phyloP scores from a whole-genome alignment of 2,113 vertebrate species.

The Sinocyclocheilus rhinocerous region DNA sequence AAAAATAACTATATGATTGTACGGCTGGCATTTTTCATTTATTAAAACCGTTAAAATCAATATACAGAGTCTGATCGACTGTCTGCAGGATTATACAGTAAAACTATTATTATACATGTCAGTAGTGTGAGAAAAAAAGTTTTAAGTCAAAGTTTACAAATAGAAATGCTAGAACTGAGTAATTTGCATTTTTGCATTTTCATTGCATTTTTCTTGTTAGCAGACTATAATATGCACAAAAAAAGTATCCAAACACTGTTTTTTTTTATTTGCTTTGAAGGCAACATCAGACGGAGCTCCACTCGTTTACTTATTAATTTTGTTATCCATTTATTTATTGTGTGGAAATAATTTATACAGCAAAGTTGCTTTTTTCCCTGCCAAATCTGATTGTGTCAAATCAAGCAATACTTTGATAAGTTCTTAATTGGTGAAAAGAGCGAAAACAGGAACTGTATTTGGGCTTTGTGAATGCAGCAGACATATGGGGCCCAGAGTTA shows the following conservation, averaged over 20 bases:
- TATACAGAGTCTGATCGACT: neutral
- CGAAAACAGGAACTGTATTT: slow-evolving; percentile 3
- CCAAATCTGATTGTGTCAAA: slow-evolving; percentile 59
- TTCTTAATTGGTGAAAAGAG: slow-evolving; percentile 65
- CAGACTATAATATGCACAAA: slow-evolving; percentile 1
- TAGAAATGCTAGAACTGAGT: neutral
- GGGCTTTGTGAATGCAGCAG: slow-evolving; percentile 61
- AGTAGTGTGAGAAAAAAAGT: neutral
- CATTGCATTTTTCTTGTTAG: neutral
- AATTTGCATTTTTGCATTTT: neutral
- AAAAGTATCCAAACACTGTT: neutral
- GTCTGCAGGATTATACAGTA: neutral
- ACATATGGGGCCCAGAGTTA: slow-evolving; percentile 64
- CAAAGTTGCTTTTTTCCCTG: slow-evolving; percentile 50
- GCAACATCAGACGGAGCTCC: slow-evolving; percentile 10
- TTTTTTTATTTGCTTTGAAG: slow-evolving; percentile 45
- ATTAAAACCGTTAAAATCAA: neutral
- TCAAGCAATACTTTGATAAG: slow-evolving; percentile 71
- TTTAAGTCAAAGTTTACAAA: neutral
- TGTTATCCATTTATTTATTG: slow-evolving; percentile 51
- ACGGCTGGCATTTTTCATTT: neutral
- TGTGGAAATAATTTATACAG: slow-evolving; percentile 58
- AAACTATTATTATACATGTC: neutral
- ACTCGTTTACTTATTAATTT: slow-evolving; percentile 44
- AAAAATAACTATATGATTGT: neutral